phyloP scores from a whole-genome alignment of 2,888 invertebrate species.

The Drosophila koepferae region DNA sequence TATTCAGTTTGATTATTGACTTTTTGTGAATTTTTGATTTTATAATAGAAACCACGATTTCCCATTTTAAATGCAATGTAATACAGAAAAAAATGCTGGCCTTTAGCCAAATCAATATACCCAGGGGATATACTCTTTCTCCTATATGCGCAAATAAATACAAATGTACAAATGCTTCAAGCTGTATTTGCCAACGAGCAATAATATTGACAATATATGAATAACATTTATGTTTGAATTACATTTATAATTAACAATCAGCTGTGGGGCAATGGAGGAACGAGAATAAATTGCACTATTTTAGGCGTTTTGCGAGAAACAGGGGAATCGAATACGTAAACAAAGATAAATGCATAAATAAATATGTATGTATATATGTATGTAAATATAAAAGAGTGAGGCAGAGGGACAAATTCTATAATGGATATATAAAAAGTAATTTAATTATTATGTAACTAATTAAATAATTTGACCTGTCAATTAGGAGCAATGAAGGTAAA shows the following conservation, averaged over 20 bases:
- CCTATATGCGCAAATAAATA: neutral
- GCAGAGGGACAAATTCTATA: neutral
- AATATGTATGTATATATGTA: neutral
- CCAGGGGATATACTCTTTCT: neutral
- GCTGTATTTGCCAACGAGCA: neutral
- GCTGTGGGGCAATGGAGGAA: neutral
- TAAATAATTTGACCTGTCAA: too few species aligned
- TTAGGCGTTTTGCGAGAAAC: neutral
- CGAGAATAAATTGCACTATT: neutral
- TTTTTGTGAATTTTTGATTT: too few species aligned
- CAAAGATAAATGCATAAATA: neutral
- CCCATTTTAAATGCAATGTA: neutral
- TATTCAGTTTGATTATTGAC: too few species aligned
- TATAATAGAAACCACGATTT: too few species aligned
- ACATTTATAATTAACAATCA: neutral
- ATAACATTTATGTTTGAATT: neutral
- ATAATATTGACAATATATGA: slow-evolving; percentile 2
- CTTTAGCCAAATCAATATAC: neutral
- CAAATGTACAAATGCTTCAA: neutral
- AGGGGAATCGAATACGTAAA: neutral
- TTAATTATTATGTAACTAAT: too few species aligned
- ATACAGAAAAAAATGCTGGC: neutral
- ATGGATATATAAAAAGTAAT: too few species aligned
- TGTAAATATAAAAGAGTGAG: too few species aligned
- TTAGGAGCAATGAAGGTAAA: too few species aligned